phyloP scores from a whole-genome alignment of 2,888 invertebrate species.

The Trilocha varians region DNA sequence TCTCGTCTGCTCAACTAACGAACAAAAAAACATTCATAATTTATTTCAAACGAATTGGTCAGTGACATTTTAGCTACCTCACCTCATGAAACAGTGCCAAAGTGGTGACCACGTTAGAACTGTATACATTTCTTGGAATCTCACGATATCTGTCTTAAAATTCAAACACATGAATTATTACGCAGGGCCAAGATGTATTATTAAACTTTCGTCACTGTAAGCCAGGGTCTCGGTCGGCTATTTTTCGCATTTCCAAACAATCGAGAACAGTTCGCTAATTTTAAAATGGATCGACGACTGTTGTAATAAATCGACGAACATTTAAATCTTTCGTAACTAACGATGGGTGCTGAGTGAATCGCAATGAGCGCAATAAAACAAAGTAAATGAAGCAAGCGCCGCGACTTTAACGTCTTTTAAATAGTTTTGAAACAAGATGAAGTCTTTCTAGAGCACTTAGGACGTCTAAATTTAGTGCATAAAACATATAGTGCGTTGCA shows the following conservation, averaged over 20 bases:
- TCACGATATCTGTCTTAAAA: slow-evolving; percentile 13
- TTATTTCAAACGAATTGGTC: not conserved
- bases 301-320: slow-evolving; percentile 44
- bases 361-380: slow-evolving; percentile 18
- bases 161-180: slow-evolving; percentile 29
- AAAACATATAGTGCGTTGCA: not conserved
- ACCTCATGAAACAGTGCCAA: slow-evolving; percentile 4
- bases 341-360: slow-evolving; percentile 17
- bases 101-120: no score
- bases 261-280: slow-evolving; percentile 50
- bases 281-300: slow-evolving; percentile 47
- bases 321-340: slow-evolving; percentile 3
- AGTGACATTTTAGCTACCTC: not conserved
- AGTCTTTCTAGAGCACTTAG: not conserved
- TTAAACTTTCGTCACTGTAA: slow-evolving; percentile 30
- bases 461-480: not conserved
- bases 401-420: slow-evolving; percentile 4
- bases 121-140: slow-evolving; percentile 15
- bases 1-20: no score
- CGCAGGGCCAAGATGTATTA: slow-evolving; percentile 29
- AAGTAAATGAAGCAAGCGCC: slow-evolving; percentile 12
- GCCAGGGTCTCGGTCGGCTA: slow-evolving; percentile 42
- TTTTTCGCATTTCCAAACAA: slow-evolving; percentile 48
- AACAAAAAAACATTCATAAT: not conserved
- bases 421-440: slow-evolving; percentile 2